Evolutionary conservation across 2,113 vertebrate species (phyloP), one percentile per base, ranked within the genome.

Genomic region (Colius striatus): DNA sequence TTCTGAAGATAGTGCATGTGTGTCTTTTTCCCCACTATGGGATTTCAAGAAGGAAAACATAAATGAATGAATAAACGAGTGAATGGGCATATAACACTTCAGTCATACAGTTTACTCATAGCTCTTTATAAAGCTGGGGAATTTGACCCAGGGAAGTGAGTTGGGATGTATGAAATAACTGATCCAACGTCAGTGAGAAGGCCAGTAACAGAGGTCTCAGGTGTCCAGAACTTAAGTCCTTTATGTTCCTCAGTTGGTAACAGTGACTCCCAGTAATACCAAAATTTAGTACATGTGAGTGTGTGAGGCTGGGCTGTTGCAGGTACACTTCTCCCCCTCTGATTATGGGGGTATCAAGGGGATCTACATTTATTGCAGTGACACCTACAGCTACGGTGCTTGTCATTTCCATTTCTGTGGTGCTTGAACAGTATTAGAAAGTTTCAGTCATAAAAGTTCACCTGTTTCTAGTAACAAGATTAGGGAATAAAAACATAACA

Each of bases 141-240:
- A 95, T 74, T n/a, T 78, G 43, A 94, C 23, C 73, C 53, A 53
- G 71, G 68, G 55, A 93, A 89, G 34, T 57, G 70, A 81, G 23
- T 71, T 60, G 25, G 48, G 58, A 80, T 71, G 57, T 11, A 21
- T 60, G 68, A 77, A 92, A 77, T 34, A 74, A 86, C 55, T 71
- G 62, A 79, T 91, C 51, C 0, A 2, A 85, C 30, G 29, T 79
- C 81, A 91, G 45, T 8, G 22, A 89, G 61, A 75, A 82, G 54
- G 82, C 54, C 65, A 86, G 34, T 38, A 82, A 90, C 8, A 8
- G 41, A 89, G 78, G 78, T 58, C 38, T 87, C 87, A 90, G 20
- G 38, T 70, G 47, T 92, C 84, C 58, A 95, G 72, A 87, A 91
- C 63, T 73, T 74, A 75, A 89, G 75, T 63, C 34, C 48, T 79